Percentiles rank a stretch among this genome's conserved stretches.
Conservation (phyloP, 1,140 invertebrate species). For the Aphidius gifuensis region DNA sequence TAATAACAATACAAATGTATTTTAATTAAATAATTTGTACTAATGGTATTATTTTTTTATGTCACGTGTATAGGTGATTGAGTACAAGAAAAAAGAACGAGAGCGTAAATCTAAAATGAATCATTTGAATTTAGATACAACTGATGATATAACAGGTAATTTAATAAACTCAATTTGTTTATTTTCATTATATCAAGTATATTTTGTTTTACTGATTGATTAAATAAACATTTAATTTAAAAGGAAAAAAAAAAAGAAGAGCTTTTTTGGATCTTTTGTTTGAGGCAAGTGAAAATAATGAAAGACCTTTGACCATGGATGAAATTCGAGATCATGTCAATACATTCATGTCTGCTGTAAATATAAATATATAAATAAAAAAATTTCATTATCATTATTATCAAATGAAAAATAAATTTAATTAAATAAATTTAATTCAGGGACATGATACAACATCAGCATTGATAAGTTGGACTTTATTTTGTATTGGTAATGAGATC, state of each 20-base stretch:
- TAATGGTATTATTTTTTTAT: not conserved
- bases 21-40: not conserved
- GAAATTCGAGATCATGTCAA: conserved; percentile 73
- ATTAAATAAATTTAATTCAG: conserved; percentile 23
- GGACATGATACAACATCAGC: conserved; percentile 67
- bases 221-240: not conserved
- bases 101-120: not conserved
- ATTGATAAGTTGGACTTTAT: conserved; percentile 59
- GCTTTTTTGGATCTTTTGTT: conserved; percentile 73
- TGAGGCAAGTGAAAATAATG: conserved; percentile 55
- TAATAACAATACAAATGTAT: not conserved
- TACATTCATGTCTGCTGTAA: conserved; percentile 76
- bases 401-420: not conserved
- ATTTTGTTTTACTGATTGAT: not conserved
- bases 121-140: no score
- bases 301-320: conserved; percentile 58
- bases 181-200: no score
- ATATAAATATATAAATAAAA: conserved; percentile 10
- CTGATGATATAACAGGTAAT: no score
- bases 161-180: no score
- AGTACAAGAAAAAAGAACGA: conserved; percentile 7
- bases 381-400: not conserved
- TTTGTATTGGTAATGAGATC: conserved; percentile 56
- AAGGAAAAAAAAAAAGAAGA: conserved; percentile 50
- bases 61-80: not conserved